Base-by-base conservation (phyloP, 2,113 vertebrate genomes). In the Hemiscyllium ocellatum region DNA sequence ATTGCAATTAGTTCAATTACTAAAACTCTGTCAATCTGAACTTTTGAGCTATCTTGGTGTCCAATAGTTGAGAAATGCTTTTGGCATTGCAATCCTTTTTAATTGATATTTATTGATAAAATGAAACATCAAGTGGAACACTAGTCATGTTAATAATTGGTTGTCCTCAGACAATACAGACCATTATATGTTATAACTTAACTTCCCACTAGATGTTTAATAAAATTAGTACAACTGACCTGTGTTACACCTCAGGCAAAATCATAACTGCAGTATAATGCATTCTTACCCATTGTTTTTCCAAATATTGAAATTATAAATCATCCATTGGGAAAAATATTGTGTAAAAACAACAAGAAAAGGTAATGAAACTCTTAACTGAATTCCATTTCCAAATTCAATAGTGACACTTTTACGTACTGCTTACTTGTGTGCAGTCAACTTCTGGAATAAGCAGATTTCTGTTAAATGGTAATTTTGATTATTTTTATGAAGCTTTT, bases 191-290 rank as follows among this genome's bases (percentile, higher is more conserved):
- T 56, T 56, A 89, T 20, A 94, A 22, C 66, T 68, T 22, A 12
- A 10, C 20, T 22, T 94, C 91, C 91, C 91, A 70, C 66, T 94
- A 66, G 91, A 50, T 20, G 8, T 26, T 47, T 94, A 94, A 70
- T 94, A 42, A 68, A 94, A 94, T 94, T 69, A 94, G 66, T 37
- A 69, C 65, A 69, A 94, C 47, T 94, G 91, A 94, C 37, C 91
- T 93, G 33, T 65, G 33, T 66, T 33, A 24, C n/a, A 66, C 91
- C 17, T 29, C 26, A 69, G 91, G 90, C 61, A 94, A 94, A 94
- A n/a, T 8, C 6, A 91, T 93, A 66, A 93, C 61, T 42, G 90
- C 65, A 26, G 65, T 94, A 20, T 47, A 94, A 20, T 66, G 24
- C 56, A n/a, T 69, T 69, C 65, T 94, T 69, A 24, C 4, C 69